phyloP scores from a whole-genome alignment of 2,888 invertebrate species.

The Ophonus ardosiacus region DNA sequence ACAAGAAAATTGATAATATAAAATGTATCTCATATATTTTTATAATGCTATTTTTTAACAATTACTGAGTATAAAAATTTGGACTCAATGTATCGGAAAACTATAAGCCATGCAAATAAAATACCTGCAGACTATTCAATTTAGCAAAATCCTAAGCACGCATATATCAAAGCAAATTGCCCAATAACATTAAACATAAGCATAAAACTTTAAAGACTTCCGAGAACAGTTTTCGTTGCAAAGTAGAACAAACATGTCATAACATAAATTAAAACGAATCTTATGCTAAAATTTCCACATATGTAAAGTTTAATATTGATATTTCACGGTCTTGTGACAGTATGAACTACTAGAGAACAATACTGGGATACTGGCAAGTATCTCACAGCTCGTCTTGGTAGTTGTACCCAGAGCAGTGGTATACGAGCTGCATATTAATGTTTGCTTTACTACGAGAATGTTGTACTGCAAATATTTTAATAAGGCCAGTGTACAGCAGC shows the following conservation, averaged over 20 bases:
- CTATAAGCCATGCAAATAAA: background rate
- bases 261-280: conserved; percentile 42
- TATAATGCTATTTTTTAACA: background rate
- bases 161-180: background rate
- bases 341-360: background rate
- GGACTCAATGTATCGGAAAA: background rate
- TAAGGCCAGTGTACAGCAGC: conserved; percentile 20
- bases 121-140: background rate
- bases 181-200: background rate
- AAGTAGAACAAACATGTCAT: conserved; percentile 27
- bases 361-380: background rate
- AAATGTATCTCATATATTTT: no score
- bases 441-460: conserved; percentile 43
- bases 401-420: background rate
- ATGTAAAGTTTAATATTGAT: conserved; percentile 44
- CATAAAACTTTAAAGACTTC: background rate
- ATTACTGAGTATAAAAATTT: background rate
- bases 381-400: background rate
- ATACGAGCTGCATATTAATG: conserved; percentile 47
- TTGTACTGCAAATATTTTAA: conserved; percentile 46
- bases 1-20: no score
- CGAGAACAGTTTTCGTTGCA: background rate
- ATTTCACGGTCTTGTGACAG: conserved; percentile 24
- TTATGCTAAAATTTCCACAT: conserved; percentile 34
- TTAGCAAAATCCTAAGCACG: background rate